Percentiles rank a stretch among this genome's conserved stretches.
phyloP scores from a whole-genome alignment of 2,888 invertebrate species.

The Eupsilia transversa region DNA sequence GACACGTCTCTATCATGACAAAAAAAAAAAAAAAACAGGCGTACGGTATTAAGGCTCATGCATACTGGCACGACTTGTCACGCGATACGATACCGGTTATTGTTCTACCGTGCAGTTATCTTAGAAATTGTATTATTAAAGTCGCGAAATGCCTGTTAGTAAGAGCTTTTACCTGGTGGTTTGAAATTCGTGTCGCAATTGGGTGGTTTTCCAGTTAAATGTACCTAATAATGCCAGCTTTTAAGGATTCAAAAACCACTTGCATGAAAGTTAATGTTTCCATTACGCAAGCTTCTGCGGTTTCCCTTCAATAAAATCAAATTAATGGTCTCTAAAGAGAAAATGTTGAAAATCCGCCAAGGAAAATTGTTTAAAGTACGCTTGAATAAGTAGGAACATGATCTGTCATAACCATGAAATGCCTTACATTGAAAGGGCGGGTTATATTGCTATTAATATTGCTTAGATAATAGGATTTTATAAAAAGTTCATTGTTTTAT shows the following conservation, averaged over 20 bases:
- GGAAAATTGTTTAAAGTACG: background rate
- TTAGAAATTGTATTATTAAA: too few relatives aligned
- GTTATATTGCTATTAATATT: slow-evolving; percentile 7
- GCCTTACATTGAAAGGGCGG: slow-evolving; percentile 31
- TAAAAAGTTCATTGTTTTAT: background rate
- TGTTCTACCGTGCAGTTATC: too few relatives aligned
- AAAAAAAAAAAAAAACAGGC: too few relatives aligned
- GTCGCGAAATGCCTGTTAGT: too few relatives aligned
- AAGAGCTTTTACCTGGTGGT: too few relatives aligned
- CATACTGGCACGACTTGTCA: too few relatives aligned
- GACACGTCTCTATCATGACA: too few relatives aligned
- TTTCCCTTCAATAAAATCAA: slow-evolving; percentile 7
- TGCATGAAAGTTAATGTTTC: slow-evolving; percentile 14
- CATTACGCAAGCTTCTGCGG: background rate
- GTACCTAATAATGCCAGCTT: slow-evolving; percentile 6
- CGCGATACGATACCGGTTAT: too few relatives aligned
- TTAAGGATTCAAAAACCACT: slow-evolving; percentile 6
- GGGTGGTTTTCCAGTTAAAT: background rate
- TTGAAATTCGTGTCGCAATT: background rate
- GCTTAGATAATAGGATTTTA: background rate
- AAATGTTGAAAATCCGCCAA: background rate
- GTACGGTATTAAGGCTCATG: too few relatives aligned
- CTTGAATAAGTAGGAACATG: background rate
- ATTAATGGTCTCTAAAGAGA: background rate
- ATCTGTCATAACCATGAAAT: slow-evolving; percentile 28